Base-by-base conservation (phyloP, 2,888 invertebrate species). In the Mechanitis messenoides region DNA sequence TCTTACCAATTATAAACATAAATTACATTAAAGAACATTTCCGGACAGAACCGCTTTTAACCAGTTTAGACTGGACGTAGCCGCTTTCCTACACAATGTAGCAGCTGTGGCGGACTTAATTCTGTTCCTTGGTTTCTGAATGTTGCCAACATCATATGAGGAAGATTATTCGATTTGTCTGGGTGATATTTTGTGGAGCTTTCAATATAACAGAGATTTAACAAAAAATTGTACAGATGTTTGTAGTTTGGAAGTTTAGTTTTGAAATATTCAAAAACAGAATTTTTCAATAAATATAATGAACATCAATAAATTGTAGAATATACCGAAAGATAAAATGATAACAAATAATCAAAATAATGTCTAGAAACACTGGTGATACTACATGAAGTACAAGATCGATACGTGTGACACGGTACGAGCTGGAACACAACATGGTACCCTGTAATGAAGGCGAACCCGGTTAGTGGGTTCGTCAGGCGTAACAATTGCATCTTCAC, bases 401-500 rank as follows among this genome's bases (percentile, higher is more conserved):
- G 59, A 59, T 59, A 59, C 54, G 55, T 45, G 62, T 20, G 20
- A 20, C 20, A 20, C 57, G 63, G 58, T 61, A 65, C 60, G 59
- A 65, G 65, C 60, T 70, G 69, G 69, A 69, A 58, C 61, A 65
- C 56, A 60, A 6, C 50, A 50, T 9, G 59, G 62, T 60, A 60
- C 63, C 56, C 57, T 62, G 70, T 85, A 84, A 84, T 87, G 87
- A 87, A 85, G 87, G 81, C 81, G 83, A 90, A 91, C 84, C 78
- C 82, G 80, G 91, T 91, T 91, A 91, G 86, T 77, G 78, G 80
- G 75, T 74, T 83, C 79, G 82, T 80, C 85, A 80, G 72, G 80
- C 85, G 87, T 85, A 89, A 91, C 90, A 91, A 91, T 91, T 89
- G 88, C 87, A 89, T 90, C 90, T 88, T 84, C 75, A 71, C 75